A percentile compares a stretch with the other conserved stretches of the same genome.
Evolutionary conservation across 2,888 invertebrate species (phyloP).

Genomic region (Hipparchia semele): DNA sequence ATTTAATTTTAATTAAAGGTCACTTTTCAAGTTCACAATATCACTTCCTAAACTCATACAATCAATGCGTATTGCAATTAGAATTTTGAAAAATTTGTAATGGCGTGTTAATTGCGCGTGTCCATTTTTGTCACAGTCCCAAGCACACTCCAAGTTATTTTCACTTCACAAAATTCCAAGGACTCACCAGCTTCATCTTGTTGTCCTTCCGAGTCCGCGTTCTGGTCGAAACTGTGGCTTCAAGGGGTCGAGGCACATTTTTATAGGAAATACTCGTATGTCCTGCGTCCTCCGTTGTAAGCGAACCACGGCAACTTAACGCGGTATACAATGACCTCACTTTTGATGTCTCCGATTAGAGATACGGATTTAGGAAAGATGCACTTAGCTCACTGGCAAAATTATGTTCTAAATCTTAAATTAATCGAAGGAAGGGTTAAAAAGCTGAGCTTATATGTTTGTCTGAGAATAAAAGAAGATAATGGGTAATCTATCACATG

Average conservation of each 20-base stretch:
- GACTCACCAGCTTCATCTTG: constrained; percentile 80
- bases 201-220: constrained; percentile 72
- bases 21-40: constrained; percentile 11
- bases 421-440: constrained; percentile 3
- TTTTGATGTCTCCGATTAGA: constrained; percentile 44
- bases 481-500: constrained; percentile 3
- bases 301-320: constrained; percentile 52
- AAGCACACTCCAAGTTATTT: constrained; percentile 44
- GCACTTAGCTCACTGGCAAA: constrained; percentile 21
- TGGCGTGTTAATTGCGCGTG: neutral
- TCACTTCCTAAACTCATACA: constrained; percentile 1
- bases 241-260: constrained; percentile 66
- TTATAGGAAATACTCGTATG: constrained; percentile 61
- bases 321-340: constrained; percentile 71
- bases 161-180: constrained; percentile 57
- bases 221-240: constrained; percentile 68
- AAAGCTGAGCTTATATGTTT: neutral
- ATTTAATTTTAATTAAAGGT: neutral
- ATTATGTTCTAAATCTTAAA: constrained; percentile 18
- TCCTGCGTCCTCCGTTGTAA: constrained; percentile 67
- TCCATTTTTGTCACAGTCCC: constrained; percentile 20
- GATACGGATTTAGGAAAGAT: constrained; percentile 29
- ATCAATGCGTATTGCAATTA: neutral
- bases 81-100: neutral
- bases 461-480: neutral